phyloP scores from a whole-genome alignment of 2,113 vertebrate species.

The Onychostruthus taczanowskii region DNA sequence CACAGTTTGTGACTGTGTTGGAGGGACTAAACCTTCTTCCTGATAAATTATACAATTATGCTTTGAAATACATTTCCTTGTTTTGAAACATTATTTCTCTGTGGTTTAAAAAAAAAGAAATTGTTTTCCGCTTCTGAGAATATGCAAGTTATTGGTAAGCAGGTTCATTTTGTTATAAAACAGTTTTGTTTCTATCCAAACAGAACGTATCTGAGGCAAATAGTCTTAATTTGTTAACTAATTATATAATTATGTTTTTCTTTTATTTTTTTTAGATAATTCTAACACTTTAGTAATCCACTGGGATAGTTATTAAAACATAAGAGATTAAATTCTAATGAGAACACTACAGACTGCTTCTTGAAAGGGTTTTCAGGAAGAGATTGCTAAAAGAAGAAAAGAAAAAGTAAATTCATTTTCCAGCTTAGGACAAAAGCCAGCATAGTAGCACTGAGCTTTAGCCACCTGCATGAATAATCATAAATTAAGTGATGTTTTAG shows the following conservation, averaged over 20 bases:
- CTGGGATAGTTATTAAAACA: constrained; percentile 2
- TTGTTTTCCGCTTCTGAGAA: background rate
- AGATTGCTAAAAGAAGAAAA: background rate
- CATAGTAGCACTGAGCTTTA: background rate
- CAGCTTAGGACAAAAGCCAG: background rate
- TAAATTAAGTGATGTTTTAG: background rate
- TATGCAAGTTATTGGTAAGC: background rate
- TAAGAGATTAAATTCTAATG: constrained; percentile 10
- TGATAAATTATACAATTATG: background rate
- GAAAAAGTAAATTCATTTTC: background rate
- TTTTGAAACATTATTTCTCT: constrained; percentile 17
- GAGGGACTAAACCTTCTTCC: background rate
- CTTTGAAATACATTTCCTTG: background rate
- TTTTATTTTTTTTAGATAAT: background rate
- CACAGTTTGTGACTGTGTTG: background rate
- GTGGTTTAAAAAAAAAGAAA: background rate
- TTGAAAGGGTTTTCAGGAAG: constrained; percentile 1
- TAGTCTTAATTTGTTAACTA: background rate
- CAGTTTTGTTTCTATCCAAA: background rate
- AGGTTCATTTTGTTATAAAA: background rate
- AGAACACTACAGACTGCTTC: background rate
- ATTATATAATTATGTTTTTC: background rate
- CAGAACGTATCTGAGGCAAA: background rate
- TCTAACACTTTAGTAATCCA: background rate
- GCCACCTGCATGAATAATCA: background rate